Conservation (phyloP, 2,888 invertebrate genomes). For the Melinaea marsaeus region DNA sequence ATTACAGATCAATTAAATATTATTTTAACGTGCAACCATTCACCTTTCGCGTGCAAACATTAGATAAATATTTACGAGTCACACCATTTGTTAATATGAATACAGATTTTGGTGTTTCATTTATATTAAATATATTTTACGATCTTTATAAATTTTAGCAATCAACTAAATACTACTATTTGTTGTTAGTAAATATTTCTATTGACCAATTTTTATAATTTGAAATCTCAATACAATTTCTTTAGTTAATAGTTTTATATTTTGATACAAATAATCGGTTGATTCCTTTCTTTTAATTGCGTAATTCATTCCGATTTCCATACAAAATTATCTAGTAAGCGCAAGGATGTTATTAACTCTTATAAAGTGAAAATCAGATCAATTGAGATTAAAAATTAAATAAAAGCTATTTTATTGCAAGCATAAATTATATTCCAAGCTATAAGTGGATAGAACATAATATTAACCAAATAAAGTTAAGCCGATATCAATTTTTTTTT, state of each 20-base stretch:
- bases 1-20: constrained; percentile 47
- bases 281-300: too few relatives aligned
- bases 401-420: too few relatives aligned
- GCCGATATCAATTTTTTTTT: constrained; percentile 42
- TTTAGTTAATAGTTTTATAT: neutral
- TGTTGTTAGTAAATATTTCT: neutral
- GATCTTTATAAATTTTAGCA: neutral
- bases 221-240: neutral
- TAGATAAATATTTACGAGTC: constrained; percentile 60
- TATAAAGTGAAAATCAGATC: too few relatives aligned
- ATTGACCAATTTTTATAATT: constrained; percentile 1
- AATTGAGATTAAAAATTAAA: too few relatives aligned
- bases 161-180: constrained; percentile 3
- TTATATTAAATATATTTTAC: neutral
- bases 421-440: too few relatives aligned
- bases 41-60: constrained; percentile 67
- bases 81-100: constrained; percentile 60
- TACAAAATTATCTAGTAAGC: too few relatives aligned
- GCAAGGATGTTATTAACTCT: too few relatives aligned
- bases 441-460: constrained; percentile 1
- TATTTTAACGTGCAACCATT: constrained; percentile 56
- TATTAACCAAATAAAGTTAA: constrained; percentile 40
- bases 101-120: constrained; percentile 33
- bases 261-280: neutral
- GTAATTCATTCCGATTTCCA: too few relatives aligned